Evolutionary conservation across 2,888 invertebrate genomes (phyloP).

Genomic region (Agriopis aurantiaria): DNA sequence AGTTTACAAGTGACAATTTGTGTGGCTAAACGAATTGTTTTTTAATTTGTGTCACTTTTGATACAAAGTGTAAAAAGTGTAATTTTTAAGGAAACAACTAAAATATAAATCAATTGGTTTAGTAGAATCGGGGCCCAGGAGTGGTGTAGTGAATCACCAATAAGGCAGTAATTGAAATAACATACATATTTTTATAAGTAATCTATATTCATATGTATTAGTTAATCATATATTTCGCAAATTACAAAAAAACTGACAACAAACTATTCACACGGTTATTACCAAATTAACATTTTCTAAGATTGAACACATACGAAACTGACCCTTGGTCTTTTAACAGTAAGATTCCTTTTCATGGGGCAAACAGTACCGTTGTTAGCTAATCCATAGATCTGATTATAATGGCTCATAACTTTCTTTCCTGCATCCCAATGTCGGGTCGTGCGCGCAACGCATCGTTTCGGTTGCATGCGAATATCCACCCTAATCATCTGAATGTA

Average conservation of each 20-base stretch:
- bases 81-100: no score
- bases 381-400: not conserved
- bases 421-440: not conserved
- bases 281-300: conserved; percentile 58
- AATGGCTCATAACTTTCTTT: not conserved
- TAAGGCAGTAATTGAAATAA: conserved; percentile 15
- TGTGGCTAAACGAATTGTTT: no score
- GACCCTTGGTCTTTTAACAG: conserved; percentile 37
- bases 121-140: no score
- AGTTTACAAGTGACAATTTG: no score
- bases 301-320: conserved; percentile 68
- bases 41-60: no score
- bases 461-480: not conserved
- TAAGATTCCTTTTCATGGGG: conserved; percentile 15
- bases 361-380: conserved; percentile 8
- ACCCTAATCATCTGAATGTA: not conserved
- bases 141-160: not conserved
- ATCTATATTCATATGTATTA: conserved; percentile 66
- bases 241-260: conserved; percentile 70
- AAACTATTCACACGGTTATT: conserved; percentile 64
- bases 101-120: no score
- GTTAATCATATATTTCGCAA: conserved; percentile 57
- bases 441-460: not conserved
- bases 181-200: conserved; percentile 50
- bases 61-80: no score